Conservation (phyloP, 2,888 invertebrate genomes). For the Melikaiella ostensackeni region DNA sequence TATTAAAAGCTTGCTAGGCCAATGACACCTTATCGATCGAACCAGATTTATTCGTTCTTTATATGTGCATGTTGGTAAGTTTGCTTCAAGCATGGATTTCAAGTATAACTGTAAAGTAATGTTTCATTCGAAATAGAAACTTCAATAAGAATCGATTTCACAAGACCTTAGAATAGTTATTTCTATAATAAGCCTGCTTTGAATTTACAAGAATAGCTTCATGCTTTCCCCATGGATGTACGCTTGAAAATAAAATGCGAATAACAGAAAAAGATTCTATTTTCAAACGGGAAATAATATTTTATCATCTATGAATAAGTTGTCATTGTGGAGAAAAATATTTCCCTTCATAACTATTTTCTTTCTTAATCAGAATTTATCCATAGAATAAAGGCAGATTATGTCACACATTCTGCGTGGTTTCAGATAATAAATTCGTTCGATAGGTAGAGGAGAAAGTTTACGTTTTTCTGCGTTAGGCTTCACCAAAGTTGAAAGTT, state of each 20-base stretch:
- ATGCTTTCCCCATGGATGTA: not conserved
- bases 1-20: conserved; percentile 44
- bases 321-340: not conserved
- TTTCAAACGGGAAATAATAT: not conserved
- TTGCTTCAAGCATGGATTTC: not conserved
- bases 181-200: not conserved
- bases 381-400: not conserved
- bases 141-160: not conserved
- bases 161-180: not conserved
- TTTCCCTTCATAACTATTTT: not conserved
- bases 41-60: conserved; percentile 28
- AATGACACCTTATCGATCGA: conserved; percentile 42
- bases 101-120: too few species aligned
- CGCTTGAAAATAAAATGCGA: not conserved
- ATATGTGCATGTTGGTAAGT: conserved; percentile 6
- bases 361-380: too few species aligned
- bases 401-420: not conserved
- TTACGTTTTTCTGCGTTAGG: not conserved
- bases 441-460: not conserved
- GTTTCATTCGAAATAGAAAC: too few species aligned
- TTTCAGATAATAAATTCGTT: not conserved
- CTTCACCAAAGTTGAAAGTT: not conserved
- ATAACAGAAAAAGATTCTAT: conserved; percentile 20
- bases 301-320: not conserved
- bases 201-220: not conserved